These are phyloP conservation scores for Catharus ustulatus DNA, from an alignment of 2,797 vertebrate species.

Conservation along the genomic window DNA sequence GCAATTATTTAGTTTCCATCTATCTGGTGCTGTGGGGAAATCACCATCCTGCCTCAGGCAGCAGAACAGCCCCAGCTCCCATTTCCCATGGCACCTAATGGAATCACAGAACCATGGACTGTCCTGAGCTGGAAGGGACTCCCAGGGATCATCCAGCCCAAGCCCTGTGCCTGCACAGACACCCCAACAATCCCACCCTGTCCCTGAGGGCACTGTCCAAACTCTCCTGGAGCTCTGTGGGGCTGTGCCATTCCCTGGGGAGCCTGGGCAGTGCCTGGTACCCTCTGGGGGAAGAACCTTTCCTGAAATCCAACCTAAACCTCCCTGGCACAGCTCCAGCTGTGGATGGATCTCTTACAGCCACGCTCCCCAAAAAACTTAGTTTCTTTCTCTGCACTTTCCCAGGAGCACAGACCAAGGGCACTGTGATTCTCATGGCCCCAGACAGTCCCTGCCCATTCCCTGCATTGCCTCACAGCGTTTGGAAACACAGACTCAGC, in stretches of 20 bases:
- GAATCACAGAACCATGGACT: not conserved
- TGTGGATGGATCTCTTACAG: not conserved
- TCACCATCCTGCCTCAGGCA: not conserved
- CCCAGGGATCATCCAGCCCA: not conserved
- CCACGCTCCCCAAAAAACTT: not conserved
- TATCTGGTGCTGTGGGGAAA: not conserved
- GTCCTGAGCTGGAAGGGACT: not conserved
- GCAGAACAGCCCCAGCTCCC: not conserved
- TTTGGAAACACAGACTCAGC: not conserved
- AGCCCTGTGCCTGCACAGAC: not conserved
- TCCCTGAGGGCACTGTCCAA: rapidly evolving
- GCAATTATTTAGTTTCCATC: not conserved
- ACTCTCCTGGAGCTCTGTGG: rapidly evolving
- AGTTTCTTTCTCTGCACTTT: not conserved
- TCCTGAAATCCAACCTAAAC: rapidly evolving
- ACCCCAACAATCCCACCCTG: too few species aligned
- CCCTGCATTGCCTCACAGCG: not conserved
- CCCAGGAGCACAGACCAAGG: not conserved
- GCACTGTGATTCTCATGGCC: rapidly evolving
- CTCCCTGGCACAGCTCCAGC: not conserved
- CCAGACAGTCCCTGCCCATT: not conserved
- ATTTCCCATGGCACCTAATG: not conserved
- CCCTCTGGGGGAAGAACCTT: not conserved
- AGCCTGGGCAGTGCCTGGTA: not conserved
- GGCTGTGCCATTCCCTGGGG: not conserved